Conservation (phyloP, 2,797 vertebrate species). For the Mus caroli region DNA sequence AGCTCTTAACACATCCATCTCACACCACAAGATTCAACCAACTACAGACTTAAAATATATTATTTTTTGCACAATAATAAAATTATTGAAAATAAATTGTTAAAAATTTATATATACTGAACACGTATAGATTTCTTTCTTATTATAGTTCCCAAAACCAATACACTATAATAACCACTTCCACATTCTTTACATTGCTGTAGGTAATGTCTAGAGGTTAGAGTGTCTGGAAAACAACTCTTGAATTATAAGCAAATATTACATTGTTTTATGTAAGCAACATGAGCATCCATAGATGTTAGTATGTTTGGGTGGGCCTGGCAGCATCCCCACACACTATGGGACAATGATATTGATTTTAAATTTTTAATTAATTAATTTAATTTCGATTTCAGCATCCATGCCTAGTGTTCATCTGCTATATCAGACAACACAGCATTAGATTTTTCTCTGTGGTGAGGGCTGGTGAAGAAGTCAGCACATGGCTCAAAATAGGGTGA, state of each 20-base stretch:
- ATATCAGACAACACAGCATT: neutral
- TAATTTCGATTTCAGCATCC: neutral
- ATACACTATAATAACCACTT: neutral
- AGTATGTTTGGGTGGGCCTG: neutral
- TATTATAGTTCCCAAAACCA: neutral
- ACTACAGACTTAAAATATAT: neutral
- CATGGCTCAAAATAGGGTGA: neutral
- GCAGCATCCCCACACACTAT: neutral
- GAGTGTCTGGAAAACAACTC: neutral
- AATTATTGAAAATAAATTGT: neutral
- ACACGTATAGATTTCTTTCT: neutral
- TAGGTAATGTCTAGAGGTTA: neutral
- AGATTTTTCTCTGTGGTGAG: neutral
- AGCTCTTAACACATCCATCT: neutral
- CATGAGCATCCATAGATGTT: too few species aligned
- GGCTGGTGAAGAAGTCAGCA: neutral
- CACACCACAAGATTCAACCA: neutral
- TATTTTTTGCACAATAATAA: neutral
- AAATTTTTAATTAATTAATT: neutral
- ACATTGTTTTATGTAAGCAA: neutral
- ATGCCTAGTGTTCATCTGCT: neutral
- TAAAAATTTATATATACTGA: neutral
- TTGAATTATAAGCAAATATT: neutral
- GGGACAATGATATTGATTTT: neutral
- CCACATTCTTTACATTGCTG: neutral